Percentiles rank a stretch among this genome's conserved stretches.
These are phyloP conservation scores for Archivesica marissinica DNA, from an alignment of 1,140 invertebrate species.

Conservation along the genomic window DNA sequence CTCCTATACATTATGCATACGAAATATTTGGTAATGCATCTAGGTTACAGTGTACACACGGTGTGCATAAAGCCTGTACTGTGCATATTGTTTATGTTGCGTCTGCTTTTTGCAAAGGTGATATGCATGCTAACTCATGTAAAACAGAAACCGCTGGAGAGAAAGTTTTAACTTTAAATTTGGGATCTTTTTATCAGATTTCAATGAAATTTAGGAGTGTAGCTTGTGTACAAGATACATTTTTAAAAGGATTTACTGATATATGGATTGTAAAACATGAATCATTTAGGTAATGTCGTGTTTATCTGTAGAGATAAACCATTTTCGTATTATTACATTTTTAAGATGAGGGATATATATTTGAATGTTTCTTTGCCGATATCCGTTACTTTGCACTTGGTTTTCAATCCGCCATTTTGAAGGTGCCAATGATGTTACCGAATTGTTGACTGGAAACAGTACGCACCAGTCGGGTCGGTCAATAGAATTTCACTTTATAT, in stretches of 20 bases:
- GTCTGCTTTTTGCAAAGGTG: slow-evolving; percentile 50
- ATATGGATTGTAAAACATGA: not conserved
- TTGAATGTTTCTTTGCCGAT: slow-evolving; percentile 6
- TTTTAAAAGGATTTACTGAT: not conserved
- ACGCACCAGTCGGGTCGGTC: not conserved
- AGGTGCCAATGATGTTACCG: not conserved
- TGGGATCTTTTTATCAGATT: slow-evolving; percentile 31
- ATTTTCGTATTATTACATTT: not conserved
- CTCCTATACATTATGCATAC: slow-evolving; percentile 36
- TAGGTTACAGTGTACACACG: slow-evolving; percentile 37
- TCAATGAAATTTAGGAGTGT: not conserved
- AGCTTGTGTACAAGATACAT: not conserved
- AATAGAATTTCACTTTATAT: not conserved
- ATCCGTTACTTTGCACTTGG: not conserved
- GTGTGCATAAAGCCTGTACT: slow-evolving; percentile 36
- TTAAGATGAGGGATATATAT: not conserved
- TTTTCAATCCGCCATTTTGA: slow-evolving; percentile 13
- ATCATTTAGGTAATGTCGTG: not conserved
- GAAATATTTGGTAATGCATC: slow-evolving; percentile 9
- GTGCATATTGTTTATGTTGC: slow-evolving; percentile 44
- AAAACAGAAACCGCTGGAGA: slow-evolving; percentile 4
- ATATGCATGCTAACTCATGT: slow-evolving; percentile 34
- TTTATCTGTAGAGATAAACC: not conserved
- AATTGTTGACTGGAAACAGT: not conserved
- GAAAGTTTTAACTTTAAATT: slow-evolving; percentile 22